Conservation (phyloP, 2,113 vertebrate genomes). For the Butorides virescens region DNA sequence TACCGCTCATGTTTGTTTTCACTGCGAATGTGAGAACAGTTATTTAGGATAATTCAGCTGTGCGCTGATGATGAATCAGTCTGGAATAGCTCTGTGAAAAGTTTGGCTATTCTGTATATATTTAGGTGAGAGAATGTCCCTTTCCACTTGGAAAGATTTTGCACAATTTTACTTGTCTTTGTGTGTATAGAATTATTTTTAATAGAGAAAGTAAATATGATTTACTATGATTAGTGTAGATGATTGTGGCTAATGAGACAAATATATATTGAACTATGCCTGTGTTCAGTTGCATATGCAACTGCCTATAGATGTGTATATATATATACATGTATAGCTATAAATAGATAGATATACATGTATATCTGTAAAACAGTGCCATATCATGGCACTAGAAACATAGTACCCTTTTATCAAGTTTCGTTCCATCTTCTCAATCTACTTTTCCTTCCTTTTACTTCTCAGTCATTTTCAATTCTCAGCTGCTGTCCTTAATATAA, state of each 20-base stretch:
- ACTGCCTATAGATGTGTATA: not conserved
- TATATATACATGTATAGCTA: too few relatives aligned
- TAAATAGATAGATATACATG: not conserved
- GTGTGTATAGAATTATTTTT: not conserved
- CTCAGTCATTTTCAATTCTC: not conserved
- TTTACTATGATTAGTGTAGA: not conserved
- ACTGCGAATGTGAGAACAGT: slow-evolving; percentile 58
- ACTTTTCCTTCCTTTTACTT: not conserved
- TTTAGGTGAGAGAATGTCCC: not conserved
- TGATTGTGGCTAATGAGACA: not conserved
- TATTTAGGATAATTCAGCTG: slow-evolving; percentile 34
- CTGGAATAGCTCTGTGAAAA: not conserved
- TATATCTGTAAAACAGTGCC: not conserved
- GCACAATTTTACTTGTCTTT: not conserved
- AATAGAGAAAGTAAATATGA: not conserved
- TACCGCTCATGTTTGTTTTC: slow-evolving; percentile 69
- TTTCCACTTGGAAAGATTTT: not conserved
- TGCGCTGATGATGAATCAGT: slow-evolving; percentile 28
- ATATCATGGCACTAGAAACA: not conserved
- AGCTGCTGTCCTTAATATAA: not conserved
- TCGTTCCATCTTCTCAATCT: not conserved
- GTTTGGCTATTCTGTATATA: not conserved
- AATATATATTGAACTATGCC: not conserved
- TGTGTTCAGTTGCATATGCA: not conserved
- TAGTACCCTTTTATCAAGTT: not conserved